Evolutionary conservation across 1,140 invertebrate genomes (phyloP).

Genomic region (Babylonia areolata): DNA sequence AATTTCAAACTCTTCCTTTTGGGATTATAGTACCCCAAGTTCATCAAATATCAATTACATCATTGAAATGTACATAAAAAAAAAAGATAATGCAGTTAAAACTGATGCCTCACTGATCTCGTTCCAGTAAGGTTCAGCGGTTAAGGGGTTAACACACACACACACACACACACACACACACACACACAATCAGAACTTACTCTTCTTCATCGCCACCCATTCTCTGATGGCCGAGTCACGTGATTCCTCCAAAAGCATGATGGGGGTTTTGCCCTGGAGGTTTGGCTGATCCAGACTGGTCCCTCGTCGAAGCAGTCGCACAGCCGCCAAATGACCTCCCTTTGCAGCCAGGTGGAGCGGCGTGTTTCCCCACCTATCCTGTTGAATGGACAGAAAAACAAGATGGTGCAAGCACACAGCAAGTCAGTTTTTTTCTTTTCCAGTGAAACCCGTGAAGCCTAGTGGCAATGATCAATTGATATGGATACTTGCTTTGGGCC

Average conservation of each 20-base stretch:
- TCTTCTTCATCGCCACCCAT: constrained; percentile 30
- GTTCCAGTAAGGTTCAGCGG: no score
- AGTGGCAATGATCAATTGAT: no score
- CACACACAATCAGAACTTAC: constrained; percentile 17
- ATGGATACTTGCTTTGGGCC: no score
- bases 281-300: constrained; percentile 25
- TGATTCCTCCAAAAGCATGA: constrained; percentile 18
- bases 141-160: no score
- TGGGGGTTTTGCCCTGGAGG: constrained; percentile 24
- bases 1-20: no score
- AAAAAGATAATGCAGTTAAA: no score
- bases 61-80: no score
- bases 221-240: constrained; percentile 5
- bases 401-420: neutral
- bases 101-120: no score
- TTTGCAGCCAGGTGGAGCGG: constrained; percentile 41
- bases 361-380: constrained; percentile 43
- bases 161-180: neutral
- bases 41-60: no score
- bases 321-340: constrained; percentile 30
- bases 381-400: neutral
- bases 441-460: no score
- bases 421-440: neutral
- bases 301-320: constrained; percentile 30
- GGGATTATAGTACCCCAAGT: no score